Percentiles rank a stretch among this genome's conserved stretches.
phyloP scores from a whole-genome alignment of 2,888 invertebrate species.

The Drosophila putrida region DNA sequence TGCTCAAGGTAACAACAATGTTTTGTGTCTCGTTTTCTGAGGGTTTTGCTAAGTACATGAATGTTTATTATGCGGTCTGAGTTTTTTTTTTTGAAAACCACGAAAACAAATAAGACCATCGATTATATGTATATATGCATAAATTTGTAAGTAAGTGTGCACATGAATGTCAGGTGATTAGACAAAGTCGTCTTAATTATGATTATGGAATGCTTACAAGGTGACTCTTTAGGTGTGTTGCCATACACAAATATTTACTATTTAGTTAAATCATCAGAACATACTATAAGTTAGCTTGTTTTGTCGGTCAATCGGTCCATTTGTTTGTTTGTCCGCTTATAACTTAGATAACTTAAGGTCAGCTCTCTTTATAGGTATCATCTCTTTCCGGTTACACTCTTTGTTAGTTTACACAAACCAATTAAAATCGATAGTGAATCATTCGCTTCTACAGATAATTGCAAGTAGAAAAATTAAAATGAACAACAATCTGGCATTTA shows the following conservation, averaged over 20 bases:
- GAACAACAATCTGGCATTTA: conserved; percentile 1
- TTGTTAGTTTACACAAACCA: not conserved
- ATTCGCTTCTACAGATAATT: not conserved
- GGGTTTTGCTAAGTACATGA: not conserved
- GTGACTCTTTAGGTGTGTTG: conserved; percentile 7
- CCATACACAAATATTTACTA: conserved; percentile 2
- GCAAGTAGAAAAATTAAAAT: not conserved
- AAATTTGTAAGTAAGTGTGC: not conserved
- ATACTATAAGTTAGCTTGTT: no score
- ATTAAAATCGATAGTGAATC: not conserved
- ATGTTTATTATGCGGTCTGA: conserved; percentile 22
- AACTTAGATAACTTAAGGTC: not conserved
- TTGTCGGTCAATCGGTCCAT: not conserved
- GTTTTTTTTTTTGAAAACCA: conserved; percentile 17
- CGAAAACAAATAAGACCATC: conserved; percentile 9
- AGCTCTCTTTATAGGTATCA: not conserved
- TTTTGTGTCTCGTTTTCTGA: conserved; percentile 3
- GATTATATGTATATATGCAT: conserved; percentile 10
- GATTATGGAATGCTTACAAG: conserved; percentile 7
- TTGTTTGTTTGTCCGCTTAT: conserved; percentile 3
- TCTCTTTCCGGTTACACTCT: not conserved
- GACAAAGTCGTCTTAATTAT: conserved; percentile 11
- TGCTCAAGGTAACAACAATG: not conserved
- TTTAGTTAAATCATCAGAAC: no score
- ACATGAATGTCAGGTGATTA: not conserved